Evolutionary conservation across 2,888 invertebrate species (phyloP).

Genomic region (Patella depressa): DNA sequence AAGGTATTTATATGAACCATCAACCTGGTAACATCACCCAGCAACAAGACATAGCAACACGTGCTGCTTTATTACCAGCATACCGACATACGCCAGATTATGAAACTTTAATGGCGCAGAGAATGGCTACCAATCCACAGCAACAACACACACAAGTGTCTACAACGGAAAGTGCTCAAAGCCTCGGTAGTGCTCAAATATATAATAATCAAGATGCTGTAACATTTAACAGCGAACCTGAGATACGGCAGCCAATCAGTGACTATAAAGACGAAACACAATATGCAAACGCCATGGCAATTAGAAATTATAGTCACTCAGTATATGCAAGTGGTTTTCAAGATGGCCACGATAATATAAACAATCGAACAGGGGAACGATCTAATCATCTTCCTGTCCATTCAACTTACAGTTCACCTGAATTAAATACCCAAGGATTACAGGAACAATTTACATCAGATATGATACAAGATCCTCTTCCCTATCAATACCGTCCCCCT

Average conservation of each 20-base stretch:
- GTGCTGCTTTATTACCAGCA: constrained; percentile 64
- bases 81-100: constrained; percentile 91
- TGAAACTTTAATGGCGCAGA: constrained; percentile 89
- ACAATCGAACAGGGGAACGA: constrained; percentile 24
- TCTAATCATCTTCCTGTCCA: constrained; percentile 62
- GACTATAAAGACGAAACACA: constrained; percentile 40
- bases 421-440: constrained; percentile 62
- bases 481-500: constrained; percentile 82
- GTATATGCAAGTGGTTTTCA: constrained; percentile 57
- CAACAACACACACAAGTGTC: constrained; percentile 24
- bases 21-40: constrained; percentile 21
- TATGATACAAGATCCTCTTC: constrained; percentile 73
- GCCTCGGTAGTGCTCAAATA: constrained; percentile 49
- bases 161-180: constrained; percentile 32
- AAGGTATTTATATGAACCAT: constrained; percentile 20
- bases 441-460: constrained; percentile 55
- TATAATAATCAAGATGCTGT: constrained; percentile 49
- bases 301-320: constrained; percentile 50
- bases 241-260: constrained; percentile 47
- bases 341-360: constrained; percentile 46
- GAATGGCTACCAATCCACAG: constrained; percentile 46
- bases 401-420: constrained; percentile 70
- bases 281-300: constrained; percentile 54
- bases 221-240: constrained; percentile 54
- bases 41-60: constrained; percentile 42